Percentiles rank a stretch among this genome's conserved stretches.
Conservation (phyloP, 2,113 vertebrate species). For the Pholis gunnellus region DNA sequence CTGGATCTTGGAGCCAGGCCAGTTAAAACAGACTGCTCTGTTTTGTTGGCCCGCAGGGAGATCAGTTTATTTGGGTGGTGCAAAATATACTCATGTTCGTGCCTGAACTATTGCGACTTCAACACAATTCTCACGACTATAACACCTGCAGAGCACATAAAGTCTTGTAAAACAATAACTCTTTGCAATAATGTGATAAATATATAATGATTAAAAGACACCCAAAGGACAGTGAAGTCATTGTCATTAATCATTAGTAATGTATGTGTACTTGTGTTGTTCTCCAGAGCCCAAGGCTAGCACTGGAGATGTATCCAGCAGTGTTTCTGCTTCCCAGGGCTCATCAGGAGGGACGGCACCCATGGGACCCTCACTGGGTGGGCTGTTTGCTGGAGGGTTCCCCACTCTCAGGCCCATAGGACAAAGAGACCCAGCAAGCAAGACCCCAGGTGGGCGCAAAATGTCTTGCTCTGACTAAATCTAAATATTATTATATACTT, state of each 20-base stretch:
- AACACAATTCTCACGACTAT: neutral
- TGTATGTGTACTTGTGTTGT: neutral
- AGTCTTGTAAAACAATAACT: neutral
- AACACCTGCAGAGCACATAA: neutral
- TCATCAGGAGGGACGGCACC: conserved; percentile 71
- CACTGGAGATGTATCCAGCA: conserved; percentile 76
- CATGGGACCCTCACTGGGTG: conserved; percentile 85
- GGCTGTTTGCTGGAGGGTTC: conserved; percentile 95
- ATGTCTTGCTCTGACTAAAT: neutral
- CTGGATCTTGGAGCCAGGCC: neutral
- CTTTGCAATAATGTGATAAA: neutral
- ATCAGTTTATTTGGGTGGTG: neutral
- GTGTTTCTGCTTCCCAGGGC: conserved; percentile 63
- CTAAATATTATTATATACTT: neutral
- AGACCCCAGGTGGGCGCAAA: conserved; percentile 80
- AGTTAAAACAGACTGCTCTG: neutral
- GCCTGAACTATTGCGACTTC: neutral
- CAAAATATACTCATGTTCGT: conserved; percentile 6
- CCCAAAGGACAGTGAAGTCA: neutral
- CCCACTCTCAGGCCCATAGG: conserved; percentile 91
- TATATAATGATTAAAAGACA: neutral
- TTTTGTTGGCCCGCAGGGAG: neutral
- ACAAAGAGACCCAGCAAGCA: conserved; percentile 85
- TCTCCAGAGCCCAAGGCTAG: conserved; percentile 84
- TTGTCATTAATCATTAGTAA: neutral